Evolutionary conservation across 2,888 invertebrate species (phyloP).

Genomic region (Andrena trimmerana): DNA sequence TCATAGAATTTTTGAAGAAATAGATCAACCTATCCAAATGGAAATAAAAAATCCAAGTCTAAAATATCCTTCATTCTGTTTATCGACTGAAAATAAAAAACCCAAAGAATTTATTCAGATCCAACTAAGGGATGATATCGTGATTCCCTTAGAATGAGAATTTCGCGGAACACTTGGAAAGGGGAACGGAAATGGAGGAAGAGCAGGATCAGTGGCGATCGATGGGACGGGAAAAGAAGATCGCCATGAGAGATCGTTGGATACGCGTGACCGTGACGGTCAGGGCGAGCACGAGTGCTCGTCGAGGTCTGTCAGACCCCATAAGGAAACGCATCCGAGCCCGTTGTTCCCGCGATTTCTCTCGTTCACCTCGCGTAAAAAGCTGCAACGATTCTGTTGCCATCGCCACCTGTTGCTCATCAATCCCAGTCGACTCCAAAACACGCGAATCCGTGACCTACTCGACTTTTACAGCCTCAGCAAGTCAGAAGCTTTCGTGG

Average conservation of each 20-base stretch:
- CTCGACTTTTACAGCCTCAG: not conserved
- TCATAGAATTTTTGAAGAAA: too few relatives aligned
- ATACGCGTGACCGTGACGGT: constrained; percentile 46
- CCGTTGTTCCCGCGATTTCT: constrained; percentile 55
- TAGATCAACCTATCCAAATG: too few relatives aligned
- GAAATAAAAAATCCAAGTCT: too few relatives aligned
- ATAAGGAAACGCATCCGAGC: constrained; percentile 76
- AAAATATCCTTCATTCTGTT: too few relatives aligned
- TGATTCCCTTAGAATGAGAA: too few relatives aligned
- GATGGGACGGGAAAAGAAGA: constrained; percentile 26
- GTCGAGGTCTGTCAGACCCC: constrained; percentile 74
- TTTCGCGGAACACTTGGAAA: too few relatives aligned
- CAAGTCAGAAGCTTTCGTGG: too few relatives aligned
- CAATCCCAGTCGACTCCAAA: constrained; percentile 13
- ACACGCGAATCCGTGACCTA: constrained; percentile 28
- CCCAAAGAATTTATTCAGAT: too few relatives aligned
- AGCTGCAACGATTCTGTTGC: constrained; percentile 61
- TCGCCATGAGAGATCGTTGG: constrained; percentile 48
- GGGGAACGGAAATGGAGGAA: not conserved
- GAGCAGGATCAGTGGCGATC: not conserved
- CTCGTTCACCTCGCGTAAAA: constrained; percentile 77
- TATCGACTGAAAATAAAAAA: too few relatives aligned
- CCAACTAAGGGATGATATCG: too few relatives aligned
- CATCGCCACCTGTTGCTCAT: constrained; percentile 39
- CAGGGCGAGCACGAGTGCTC: constrained; percentile 52